These are phyloP conservation scores for Steinernema hermaphroditum DNA, from an alignment of 2,888 invertebrate genomes.

Conservation along the genomic window DNA sequence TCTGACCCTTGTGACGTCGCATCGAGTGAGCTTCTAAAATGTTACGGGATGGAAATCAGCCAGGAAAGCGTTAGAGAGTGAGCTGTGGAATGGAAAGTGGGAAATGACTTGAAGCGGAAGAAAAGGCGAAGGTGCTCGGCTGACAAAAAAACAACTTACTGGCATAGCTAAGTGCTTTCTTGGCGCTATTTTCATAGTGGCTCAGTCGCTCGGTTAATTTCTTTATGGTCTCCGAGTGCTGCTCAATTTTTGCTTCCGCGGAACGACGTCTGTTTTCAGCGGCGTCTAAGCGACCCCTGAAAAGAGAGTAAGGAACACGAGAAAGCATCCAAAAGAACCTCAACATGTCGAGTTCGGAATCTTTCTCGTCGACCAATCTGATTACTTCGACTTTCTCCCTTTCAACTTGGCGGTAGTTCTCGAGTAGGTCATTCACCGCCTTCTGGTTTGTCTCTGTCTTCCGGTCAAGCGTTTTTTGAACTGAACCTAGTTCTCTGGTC, in stretches of 20 bases:
- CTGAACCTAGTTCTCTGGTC: background rate
- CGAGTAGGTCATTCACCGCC: constrained; percentile 31
- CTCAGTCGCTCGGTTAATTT: constrained; percentile 10
- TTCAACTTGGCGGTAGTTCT: constrained; percentile 33
- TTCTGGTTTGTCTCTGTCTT: constrained; percentile 34
- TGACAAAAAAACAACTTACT: constrained; percentile 6
- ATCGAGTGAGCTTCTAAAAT: constrained; percentile 3
- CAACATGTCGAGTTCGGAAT: constrained; percentile 30
- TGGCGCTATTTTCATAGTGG: constrained; percentile 18
- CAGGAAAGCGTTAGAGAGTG: too few relatives aligned
- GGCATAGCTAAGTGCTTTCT: constrained; percentile 7
- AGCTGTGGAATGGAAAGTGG: background rate
- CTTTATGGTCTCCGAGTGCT: background rate
- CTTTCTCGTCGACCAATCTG: constrained; percentile 28
- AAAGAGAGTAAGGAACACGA: background rate
- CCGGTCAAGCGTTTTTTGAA: constrained; percentile 24
- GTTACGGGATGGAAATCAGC: background rate
- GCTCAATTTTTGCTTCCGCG: background rate
- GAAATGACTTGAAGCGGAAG: background rate
- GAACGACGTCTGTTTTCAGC: background rate
- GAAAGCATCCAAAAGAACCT: background rate
- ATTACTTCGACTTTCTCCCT: constrained; percentile 30
- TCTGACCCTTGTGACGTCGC: background rate
- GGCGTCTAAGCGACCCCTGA: background rate
- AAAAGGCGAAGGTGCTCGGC: background rate